Evolutionary conservation across 2,888 invertebrate genomes (phyloP), one percentile per base, ranked within the genome.

Genomic region (Harpalus rufipes): DNA sequence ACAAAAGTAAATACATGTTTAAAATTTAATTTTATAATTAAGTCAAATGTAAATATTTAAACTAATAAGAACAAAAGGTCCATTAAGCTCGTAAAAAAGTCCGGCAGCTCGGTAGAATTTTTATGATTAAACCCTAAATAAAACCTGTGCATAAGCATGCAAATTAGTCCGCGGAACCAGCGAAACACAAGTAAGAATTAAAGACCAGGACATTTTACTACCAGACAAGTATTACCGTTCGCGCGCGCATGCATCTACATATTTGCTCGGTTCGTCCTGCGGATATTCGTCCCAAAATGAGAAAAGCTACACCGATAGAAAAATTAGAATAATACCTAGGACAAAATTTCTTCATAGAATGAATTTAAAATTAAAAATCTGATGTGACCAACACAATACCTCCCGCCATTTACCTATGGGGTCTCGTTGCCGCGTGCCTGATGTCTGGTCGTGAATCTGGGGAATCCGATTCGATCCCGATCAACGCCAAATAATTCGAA

Each of bases 131-230:
- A 14, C 14, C 56, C 21, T 14, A 76, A 56, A 76, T 76, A 78
- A 78, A 78, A 78, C 10, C 32, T 16, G 78, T n/a, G 78, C 58
- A 78, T 59, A 78, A 78, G 56, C 78, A 78, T 78, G 59, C 59
- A 78, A 78, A 78, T 78, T 59, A 58, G 56, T 59, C 25, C 12
- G n/a, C 56, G 18, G 14, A 16, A 76, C 18, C 72, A 74, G 72
- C 44, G 58, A 78, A 58, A 59, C 78, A 78, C 72, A 78, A 25
- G 78, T 78, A 78, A 78, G 78, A 58, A 56, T 78, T 78, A 78
- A 78, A 78, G 78, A 78, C 59, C 58, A 58, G 78, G 25, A 41
- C 44, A 51, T 51, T 51, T 51, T 51, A 51, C 44, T 51, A 51
- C 44, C 44, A 51, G 44, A 51, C 44, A 51, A 51, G 12, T 51